Evolutionary conservation across 1,140 invertebrate genomes (phyloP), one percentile per base, ranked within the genome.

Genomic region (Drosophila truncata): DNA sequence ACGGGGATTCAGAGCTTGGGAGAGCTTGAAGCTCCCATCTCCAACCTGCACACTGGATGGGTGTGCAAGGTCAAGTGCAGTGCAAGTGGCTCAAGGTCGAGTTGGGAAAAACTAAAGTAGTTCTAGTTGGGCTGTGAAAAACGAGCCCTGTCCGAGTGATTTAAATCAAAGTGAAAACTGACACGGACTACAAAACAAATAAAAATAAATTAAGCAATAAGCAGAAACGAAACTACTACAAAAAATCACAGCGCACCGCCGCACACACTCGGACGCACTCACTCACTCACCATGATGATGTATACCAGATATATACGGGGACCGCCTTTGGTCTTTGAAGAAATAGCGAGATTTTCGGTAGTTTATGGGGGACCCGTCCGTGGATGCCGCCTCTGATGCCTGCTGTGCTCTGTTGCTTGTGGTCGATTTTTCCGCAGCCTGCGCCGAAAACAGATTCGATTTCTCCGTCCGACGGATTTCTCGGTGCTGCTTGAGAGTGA

Each of bases 211-310:
- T 70, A 60, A 39, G 66, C 66, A 70, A 46, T 50, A 66, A 44
- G 29, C 76, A 59, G 29, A 42, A 55, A 62, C 50, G 35, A 44
- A 61, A 27, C 52, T 54, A 69, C 25, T 39, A 46, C 47, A 52
- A 58, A 52, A 58, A 58, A 66, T 47, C 49, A 65, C 29, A 18
- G 47, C 35, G 27, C 61, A 39, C 23, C 4, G 39, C 18, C 4
- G 7, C 47, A 42, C 33, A 47, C 39, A 41, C 25, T 20, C 55
- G 57, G 60, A 55, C 44, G 33, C 70, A 90, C 85, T 90, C 71
- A 90, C 85, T 86, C 70, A 90, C 85, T 90, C 71, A 90, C 85
- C 85, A 90, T 88, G 62, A 75, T 90, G 61, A 90, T 85, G 71
- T 90, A 90, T 81, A 88, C 71, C 59, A 88, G 63, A 72, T 85